Evolutionary conservation across 2,888 invertebrate genomes (phyloP).

Genomic region (Standfussiana lucernea): DNA sequence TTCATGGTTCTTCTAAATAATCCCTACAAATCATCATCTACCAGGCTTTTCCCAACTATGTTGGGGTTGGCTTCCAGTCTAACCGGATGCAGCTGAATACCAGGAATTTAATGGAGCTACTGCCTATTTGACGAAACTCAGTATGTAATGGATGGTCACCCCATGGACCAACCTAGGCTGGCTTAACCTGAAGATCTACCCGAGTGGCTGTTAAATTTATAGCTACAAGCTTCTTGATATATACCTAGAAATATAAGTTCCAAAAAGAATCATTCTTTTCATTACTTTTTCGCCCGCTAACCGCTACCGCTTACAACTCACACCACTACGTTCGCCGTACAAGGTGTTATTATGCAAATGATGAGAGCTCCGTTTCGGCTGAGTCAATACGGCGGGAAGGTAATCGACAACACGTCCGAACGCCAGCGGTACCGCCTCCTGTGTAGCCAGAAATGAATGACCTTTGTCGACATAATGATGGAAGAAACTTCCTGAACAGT

Average conservation of each 20-base stretch:
- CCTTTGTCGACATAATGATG: conserved; percentile 71
- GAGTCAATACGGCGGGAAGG: conserved; percentile 87
- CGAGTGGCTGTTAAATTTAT: too few relatives aligned
- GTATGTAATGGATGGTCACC: too few relatives aligned
- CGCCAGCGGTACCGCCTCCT: conserved; percentile 74
- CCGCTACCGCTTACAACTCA: conserved; percentile 66
- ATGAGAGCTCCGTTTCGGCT: conserved; percentile 89
- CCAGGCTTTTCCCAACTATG: background rate
- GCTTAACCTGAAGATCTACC: too few relatives aligned
- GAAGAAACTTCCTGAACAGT: conserved; percentile 20
- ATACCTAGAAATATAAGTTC: too few relatives aligned
- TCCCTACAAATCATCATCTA: background rate
- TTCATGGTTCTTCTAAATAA: background rate
- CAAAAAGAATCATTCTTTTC: too few relatives aligned
- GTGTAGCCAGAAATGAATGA: conserved; percentile 73
- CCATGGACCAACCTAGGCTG: too few relatives aligned
- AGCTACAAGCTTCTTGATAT: too few relatives aligned
- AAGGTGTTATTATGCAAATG: conserved; percentile 91
- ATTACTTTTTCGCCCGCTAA: background rate
- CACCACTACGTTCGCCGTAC: conserved; percentile 69
- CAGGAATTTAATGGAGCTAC: background rate
- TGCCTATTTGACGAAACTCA: background rate
- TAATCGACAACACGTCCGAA: conserved; percentile 87
- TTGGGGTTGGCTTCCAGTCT: background rate
- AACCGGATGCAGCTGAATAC: too few relatives aligned